Base-by-base conservation (phyloP, 2,797 vertebrate genomes). In the Eleutherodactylus coqui region DNA sequence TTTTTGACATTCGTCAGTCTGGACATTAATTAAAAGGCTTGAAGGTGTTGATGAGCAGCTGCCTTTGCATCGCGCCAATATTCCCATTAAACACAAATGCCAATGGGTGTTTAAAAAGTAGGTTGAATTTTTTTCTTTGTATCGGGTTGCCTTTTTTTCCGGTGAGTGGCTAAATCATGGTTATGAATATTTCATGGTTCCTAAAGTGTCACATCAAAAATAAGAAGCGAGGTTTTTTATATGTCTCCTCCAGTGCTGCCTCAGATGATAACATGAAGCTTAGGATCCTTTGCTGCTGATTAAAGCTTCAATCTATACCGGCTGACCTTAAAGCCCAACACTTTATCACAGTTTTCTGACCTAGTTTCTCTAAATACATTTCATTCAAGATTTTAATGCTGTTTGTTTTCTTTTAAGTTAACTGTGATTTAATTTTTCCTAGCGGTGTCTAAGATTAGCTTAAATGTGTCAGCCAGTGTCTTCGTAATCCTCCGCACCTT, bases 151-250 rank as follows among this genome's bases (percentile, higher is more conserved):
- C 38, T 6, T 45, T 64, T 75, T 85, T 84, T 85, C 32, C 51
- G 43, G 24, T 45, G 29, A 69, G 38, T 58, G 49, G 34, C 38
- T 27, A 45, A 73, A 80, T 29, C 36, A 49, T 80, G 67, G 84
- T 62, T 75, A 81, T 86, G 69, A 80, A 86, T 86, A 80, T 86
- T 80, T 86, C 77, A 80, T 86, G 78, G 2, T 62, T 62, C 43
- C 58, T 86, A 62, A 85, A 80, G 69, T 75, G 77, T 86, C 84
- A 81, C 51, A 73, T 85, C 76, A 80, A 67, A 75, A 85, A 75
- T 80, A 62, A 79, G 29, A 75, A 75, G 69, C 67, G 51, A 73
- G 43, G 58, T 21, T 64, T 77, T 75, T 78, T 77, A 32, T 76
- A 1, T 51, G 43, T 75, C 82, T 76, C 27, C 38, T 84, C 41